Percentiles rank a stretch among this genome's conserved stretches.
Conservation (phyloP, 2,113 vertebrate genomes). For the Erinaceus europaeus region DNA sequence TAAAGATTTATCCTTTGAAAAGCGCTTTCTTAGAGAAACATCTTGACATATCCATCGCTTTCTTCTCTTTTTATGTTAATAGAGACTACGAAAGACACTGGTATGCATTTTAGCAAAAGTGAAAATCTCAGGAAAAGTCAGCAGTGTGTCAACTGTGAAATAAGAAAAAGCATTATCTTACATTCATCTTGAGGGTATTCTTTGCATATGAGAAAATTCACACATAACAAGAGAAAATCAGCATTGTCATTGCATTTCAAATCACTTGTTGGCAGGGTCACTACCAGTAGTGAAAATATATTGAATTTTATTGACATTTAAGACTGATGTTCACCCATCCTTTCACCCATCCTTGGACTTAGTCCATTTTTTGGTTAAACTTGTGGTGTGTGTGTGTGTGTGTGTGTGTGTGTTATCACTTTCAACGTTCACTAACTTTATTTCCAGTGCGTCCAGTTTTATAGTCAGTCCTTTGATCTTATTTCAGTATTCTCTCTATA, state of each 20-base stretch:
- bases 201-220: neutral
- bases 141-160: neutral
- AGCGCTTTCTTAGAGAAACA: neutral
- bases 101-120: neutral
- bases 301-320: neutral
- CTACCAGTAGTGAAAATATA: neutral
- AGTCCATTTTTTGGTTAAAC: neutral
- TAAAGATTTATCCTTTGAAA: neutral
- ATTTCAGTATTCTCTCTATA: neutral
- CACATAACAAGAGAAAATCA: neutral
- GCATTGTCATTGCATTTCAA: neutral
- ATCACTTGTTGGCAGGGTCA: neutral
- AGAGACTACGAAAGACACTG: neutral
- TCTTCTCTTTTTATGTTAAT: neutral
- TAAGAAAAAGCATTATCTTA: neutral
- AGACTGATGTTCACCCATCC: neutral
- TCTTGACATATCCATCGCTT: neutral
- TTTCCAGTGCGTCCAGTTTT: neutral
- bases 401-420: neutral
- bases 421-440: neutral
- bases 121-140: neutral
- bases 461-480: neutral
- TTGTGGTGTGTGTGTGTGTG: neutral
- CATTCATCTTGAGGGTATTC: neutral
- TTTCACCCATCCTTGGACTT: neutral